phyloP scores from a whole-genome alignment of 2,797 vertebrate species.

The Malacoraja senta region DNA sequence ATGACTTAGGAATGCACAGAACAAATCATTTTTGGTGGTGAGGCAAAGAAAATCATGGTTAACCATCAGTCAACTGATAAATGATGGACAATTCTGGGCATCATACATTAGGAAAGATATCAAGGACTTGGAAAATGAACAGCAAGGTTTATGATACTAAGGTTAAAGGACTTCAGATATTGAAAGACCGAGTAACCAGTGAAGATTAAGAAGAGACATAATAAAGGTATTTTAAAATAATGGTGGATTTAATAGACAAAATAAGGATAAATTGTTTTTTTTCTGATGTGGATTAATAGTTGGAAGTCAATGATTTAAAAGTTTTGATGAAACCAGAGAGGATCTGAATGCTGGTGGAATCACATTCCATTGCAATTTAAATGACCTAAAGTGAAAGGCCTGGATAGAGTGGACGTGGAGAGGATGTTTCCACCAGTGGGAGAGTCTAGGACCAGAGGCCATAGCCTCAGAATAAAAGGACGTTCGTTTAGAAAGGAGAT shows the following conservation, averaged over 20 bases:
- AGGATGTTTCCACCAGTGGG: no score
- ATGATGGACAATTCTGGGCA: not conserved
- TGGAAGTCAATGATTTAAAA: not conserved
- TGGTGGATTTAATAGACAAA: not conserved
- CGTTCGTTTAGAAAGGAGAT: no score
- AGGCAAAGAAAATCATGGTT: not conserved
- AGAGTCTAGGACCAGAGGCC: no score
- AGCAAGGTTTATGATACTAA: not conserved
- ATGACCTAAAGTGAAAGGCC: no score
- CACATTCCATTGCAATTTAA: no score
- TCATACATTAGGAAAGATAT: not conserved
- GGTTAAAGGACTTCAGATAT: not conserved
- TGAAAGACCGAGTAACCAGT: not conserved
- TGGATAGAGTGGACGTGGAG: no score
- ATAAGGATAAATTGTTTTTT: not conserved
- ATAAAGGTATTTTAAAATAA: not conserved
- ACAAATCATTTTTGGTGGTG: not conserved
- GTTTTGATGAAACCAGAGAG: not conserved
- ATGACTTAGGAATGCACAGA: not conserved
- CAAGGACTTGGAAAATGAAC: not conserved
- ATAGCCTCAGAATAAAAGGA: no score
- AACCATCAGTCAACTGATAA: not conserved
- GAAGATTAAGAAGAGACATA: not conserved
- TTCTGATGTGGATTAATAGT: not conserved
- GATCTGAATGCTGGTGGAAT: not conserved